Evolutionary conservation across 2,113 vertebrate species (phyloP).

Genomic region (Nymphicus hollandicus): DNA sequence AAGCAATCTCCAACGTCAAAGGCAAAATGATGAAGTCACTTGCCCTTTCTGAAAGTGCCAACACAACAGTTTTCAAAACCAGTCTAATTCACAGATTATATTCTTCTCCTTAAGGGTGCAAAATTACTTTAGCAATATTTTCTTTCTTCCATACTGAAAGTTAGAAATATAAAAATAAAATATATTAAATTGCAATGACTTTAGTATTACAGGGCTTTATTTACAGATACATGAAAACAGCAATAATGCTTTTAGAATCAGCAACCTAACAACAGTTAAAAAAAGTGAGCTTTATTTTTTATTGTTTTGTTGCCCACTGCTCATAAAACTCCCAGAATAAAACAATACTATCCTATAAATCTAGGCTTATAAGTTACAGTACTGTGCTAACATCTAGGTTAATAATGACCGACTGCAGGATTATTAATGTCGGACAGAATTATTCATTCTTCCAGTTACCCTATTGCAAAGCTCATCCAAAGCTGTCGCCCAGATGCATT

Average conservation of each 20-base stretch:
- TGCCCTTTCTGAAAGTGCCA: neutral
- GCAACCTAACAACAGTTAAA: neutral
- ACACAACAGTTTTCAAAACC: neutral
- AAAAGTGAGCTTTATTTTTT: neutral
- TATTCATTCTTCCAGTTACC: neutral
- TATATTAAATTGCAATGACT: neutral
- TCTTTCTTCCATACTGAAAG: neutral
- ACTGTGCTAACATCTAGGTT: neutral
- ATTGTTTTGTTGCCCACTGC: neutral
- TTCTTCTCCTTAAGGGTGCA: neutral
- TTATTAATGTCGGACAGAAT: neutral
- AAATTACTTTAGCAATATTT: neutral
- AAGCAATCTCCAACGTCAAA: neutral
- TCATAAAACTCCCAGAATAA: neutral
- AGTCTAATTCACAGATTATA: neutral
- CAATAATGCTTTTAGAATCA: neutral
- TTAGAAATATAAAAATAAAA: neutral
- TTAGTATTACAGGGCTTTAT: neutral
- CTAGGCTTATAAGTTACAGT: neutral
- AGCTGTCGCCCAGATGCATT: neutral
- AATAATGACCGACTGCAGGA: neutral
- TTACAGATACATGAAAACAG: neutral
- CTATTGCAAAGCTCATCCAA: neutral
- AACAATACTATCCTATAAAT: neutral
- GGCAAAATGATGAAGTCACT: neutral